Evolutionary conservation across 2,113 vertebrate species (phyloP), one percentile per base, ranked within the genome.

Genomic region (Bolborhynchus lineola): DNA sequence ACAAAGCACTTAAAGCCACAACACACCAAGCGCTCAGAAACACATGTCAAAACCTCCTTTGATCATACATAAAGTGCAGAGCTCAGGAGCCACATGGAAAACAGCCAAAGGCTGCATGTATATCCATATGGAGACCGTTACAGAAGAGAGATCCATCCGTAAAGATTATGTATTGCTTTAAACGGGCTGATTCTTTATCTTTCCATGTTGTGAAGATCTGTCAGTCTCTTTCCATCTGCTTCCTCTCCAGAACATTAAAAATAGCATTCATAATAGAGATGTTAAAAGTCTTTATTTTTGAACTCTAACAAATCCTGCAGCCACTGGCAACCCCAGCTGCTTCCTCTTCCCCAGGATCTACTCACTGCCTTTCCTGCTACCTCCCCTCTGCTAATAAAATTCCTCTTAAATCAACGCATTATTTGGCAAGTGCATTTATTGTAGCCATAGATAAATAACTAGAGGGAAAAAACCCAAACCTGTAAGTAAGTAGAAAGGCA

Each of bases 231-330:
- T 76, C 65, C 91, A 86, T 89, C 86, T 93, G 92, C 86, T 75
- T 92, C 91, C 77, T 82, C 86, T 91, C 42, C 55, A 93, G 41
- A 82, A 89, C 33, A 82, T 47, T 92, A 94, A 94, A 94, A 93
- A 89, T 60, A 86, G 69, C 60, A 60, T 71, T 91, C 63, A 88
- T 53, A 85, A 91, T 35, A 86, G 67, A 88, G 33, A 86, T 3
- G 14, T 78, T 89, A 55, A 76, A 85, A 52, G 33, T 60, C 77
- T 81, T 68, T 71, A 44, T 75, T 93, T 97, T 89, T 64, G 86
- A 86, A 64, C 39, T 93, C 6, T 65, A 86, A 92, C 44, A 83
- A 93, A 92, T 71, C 81, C 37, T 23, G 74, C 64, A 96, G 76
- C 59, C 88, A 70, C 55, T 8, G 7, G 80, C 37, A 88, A 19